phyloP scores from a whole-genome alignment of 2,888 invertebrate species.

The Caenorhabditis japonica region DNA sequence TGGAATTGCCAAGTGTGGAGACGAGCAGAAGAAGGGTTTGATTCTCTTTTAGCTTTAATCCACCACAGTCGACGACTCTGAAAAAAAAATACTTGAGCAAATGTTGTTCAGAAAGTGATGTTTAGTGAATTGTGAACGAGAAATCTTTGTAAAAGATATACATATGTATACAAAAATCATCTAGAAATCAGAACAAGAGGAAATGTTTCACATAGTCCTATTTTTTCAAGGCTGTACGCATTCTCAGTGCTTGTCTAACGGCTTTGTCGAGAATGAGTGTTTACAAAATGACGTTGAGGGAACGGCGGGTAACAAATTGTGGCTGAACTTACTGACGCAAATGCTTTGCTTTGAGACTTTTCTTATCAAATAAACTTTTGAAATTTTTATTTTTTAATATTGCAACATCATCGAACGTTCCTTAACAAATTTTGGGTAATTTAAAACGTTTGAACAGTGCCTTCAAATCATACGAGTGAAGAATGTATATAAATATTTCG shows the following conservation, averaged over 20 bases:
- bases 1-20: conserved; percentile 29
- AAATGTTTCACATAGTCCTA: too few relatives aligned
- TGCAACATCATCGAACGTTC: too few relatives aligned
- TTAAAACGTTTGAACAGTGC: background rate
- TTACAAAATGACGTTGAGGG: conserved; percentile 47
- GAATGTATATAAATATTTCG: conserved; percentile 19
- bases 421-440: too few relatives aligned
- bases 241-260: conserved; percentile 31
- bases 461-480: background rate
- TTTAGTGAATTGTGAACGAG: too few relatives aligned
- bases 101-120: too few relatives aligned
- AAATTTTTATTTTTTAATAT: too few relatives aligned
- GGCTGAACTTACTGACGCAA: background rate
- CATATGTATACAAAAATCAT: conserved; percentile 7
- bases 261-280: conserved; percentile 41
- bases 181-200: background rate
- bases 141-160: too few relatives aligned
- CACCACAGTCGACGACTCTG: conserved; percentile 67
- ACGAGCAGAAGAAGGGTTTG: conserved; percentile 60
- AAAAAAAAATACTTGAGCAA: conserved; percentile 32
- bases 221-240: conserved; percentile 10
- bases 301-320: conserved; percentile 12
- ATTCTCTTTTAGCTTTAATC: conserved; percentile 58
- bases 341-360: conserved; percentile 14
- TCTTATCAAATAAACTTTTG: too few relatives aligned